Conservation (phyloP, 2,113 vertebrate genomes). For the Anarhynchus alexandrinus region DNA sequence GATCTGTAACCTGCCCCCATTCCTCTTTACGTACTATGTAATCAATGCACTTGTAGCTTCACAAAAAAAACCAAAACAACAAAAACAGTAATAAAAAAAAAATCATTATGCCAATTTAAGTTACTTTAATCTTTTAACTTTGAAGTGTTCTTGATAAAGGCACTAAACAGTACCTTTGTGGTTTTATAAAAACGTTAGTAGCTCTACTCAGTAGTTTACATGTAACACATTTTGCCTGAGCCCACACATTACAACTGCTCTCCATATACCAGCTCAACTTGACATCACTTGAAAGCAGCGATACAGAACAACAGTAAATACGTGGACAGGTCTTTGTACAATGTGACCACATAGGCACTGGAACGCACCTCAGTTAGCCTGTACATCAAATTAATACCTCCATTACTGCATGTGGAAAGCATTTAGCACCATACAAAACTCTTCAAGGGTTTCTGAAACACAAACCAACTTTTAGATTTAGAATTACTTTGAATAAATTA, state of each 20-base stretch:
- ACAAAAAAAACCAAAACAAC: neutral
- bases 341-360: neutral
- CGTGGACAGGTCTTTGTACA: neutral
- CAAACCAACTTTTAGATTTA: neutral
- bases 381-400: neutral
- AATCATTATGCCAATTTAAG: neutral
- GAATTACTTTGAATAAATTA: neutral
- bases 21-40: neutral
- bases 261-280: neutral
- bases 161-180: neutral
- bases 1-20: neutral
- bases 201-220: neutral
- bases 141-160: neutral
- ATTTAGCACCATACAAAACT: neutral
- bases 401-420: constrained; percentile 12
- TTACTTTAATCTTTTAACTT: neutral
- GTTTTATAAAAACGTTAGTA: neutral
- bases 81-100: neutral
- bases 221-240: neutral
- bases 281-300: neutral
- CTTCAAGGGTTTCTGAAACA: neutral
- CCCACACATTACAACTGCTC: neutral
- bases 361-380: neutral
- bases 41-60: neutral
- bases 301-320: neutral